Base-by-base conservation (phyloP, 2,797 vertebrate species). In the Onychomys torridus region DNA sequence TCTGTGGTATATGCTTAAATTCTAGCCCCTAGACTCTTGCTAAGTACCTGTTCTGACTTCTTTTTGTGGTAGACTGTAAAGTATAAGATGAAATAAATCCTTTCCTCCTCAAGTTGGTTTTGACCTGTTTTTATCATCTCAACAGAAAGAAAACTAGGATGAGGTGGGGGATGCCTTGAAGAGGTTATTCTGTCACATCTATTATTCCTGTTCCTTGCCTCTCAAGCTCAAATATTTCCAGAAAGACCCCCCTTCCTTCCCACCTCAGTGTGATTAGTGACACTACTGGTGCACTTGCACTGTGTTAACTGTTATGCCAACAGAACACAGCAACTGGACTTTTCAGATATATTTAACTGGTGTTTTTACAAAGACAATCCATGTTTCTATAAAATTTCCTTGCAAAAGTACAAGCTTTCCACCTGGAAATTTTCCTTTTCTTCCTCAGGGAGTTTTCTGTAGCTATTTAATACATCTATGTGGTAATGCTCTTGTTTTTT, bases 291-390 rank as follows among this genome's bases (percentile, higher is more conserved):
- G 75, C 75, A 85, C 67, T 23, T 34, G 25, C 6, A 81, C 49
- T 40, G 49, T 6, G 29, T 37, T 57, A 21, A 73, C 12, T 67
- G 0, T 81, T 25, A 82, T 40, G 25, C 34, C 49, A 90, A 37
- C 52, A 95, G 34, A 65, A 73, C 40, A 85, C 21, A 71, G 23
- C 79, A n/a, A 27, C 16, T 52, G 29, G 65, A 71, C 81, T 86
- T 91, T 52, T 96, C 59, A 77, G 8, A 40, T 67, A 10, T 67
- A 89, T 55, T 79, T 93, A 32, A 89, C 37, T 95, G 16, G n/a
- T 61, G 0, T 46, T 94, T 77, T 88, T 59, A 76, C 43, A 79
- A 12, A 73, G 85, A 79, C 59, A 14, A 65, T 88, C 3, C 7
- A 27, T 10, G 23, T 57, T 73, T 37, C 5, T 40, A 32, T 40